These are phyloP conservation scores for Hipposideros armiger DNA, from an alignment of 2,113 vertebrate species.

Conservation along the genomic window DNA sequence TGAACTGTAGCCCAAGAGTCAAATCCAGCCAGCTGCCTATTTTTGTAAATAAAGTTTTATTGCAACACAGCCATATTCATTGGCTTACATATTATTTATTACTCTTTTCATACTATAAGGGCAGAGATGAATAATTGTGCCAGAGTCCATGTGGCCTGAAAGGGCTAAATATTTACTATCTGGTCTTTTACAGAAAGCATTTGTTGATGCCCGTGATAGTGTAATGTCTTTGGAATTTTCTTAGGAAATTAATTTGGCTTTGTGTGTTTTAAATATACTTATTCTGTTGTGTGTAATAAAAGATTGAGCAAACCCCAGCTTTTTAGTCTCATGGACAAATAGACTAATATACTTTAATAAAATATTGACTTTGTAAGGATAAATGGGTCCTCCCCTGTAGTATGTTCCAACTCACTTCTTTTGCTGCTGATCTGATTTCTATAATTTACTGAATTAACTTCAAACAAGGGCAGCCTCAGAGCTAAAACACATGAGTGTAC, in stretches of 20 bases:
- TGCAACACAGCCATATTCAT: background rate
- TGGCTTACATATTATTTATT: background rate
- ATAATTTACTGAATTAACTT: conserved; percentile 26
- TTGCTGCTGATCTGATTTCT: conserved; percentile 41
- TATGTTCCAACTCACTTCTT: background rate
- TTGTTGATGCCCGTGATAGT: background rate
- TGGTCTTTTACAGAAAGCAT: background rate
- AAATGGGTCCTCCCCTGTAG: background rate
- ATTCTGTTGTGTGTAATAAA: conserved; percentile 10
- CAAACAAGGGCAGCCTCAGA: conserved; percentile 39
- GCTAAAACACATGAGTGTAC: background rate
- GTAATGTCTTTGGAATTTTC: conserved; percentile 31
- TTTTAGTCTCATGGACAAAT: conserved; percentile 7
- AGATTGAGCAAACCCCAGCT: background rate
- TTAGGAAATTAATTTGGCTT: conserved; percentile 24
- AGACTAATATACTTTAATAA: background rate
- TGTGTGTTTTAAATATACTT: conserved; percentile 37
- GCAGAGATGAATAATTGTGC: background rate
- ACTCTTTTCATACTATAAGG: background rate
- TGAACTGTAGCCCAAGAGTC: background rate
- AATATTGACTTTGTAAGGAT: background rate
- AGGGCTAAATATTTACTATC: background rate
- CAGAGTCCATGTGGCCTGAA: background rate
- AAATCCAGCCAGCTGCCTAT: background rate
- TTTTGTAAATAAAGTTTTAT: conserved; percentile 60